Conservation (phyloP, 1,140 invertebrate genomes). For the Laodelphax striatellus region DNA sequence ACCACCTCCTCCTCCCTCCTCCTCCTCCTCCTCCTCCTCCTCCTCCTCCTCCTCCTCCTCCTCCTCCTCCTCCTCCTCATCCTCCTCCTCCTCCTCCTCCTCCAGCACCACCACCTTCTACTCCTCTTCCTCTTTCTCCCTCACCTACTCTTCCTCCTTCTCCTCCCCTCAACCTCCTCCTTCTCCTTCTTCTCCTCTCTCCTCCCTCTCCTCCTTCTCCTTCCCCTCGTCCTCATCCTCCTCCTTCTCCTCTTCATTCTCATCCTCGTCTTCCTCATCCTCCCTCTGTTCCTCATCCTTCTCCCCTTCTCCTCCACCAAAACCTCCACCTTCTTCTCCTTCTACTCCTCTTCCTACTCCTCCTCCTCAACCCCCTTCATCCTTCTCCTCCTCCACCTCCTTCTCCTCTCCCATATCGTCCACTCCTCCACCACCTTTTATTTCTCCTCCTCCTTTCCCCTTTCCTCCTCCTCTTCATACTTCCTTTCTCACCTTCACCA, state of each 20-base stretch:
- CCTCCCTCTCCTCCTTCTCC: neutral
- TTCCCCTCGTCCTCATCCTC: slow-evolving; percentile 6
- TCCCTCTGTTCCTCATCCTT: too few relatives aligned
- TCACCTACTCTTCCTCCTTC: slow-evolving; percentile 11
- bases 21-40: too few relatives aligned
- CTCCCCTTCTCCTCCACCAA: too few relatives aligned
- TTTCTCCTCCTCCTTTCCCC: neutral
- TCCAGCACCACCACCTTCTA: slow-evolving; percentile 1
- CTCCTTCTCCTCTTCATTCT: slow-evolving; percentile 13
- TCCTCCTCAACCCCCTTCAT: slow-evolving; percentile 4
- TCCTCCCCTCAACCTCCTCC: slow-evolving; percentile 13
- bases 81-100: slow-evolving; percentile 5
- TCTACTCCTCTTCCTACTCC: too few relatives aligned
- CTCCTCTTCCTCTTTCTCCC: slow-evolving; percentile 15
- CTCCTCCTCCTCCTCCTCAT: neutral
- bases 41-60: too few relatives aligned
- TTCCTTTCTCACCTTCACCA: neutral
- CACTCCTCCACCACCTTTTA: too few relatives aligned
- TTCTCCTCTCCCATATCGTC: too few relatives aligned
- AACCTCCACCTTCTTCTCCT: too few relatives aligned
- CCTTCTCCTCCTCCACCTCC: neutral
- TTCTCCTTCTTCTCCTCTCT: too few relatives aligned
- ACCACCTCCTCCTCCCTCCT: slow-evolving; percentile 2
- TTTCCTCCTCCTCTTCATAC: neutral
- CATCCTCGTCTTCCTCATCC: slow-evolving; percentile 14